phyloP scores from a whole-genome alignment of 2,113 vertebrate genomes.

The Diadophis punctatus region DNA sequence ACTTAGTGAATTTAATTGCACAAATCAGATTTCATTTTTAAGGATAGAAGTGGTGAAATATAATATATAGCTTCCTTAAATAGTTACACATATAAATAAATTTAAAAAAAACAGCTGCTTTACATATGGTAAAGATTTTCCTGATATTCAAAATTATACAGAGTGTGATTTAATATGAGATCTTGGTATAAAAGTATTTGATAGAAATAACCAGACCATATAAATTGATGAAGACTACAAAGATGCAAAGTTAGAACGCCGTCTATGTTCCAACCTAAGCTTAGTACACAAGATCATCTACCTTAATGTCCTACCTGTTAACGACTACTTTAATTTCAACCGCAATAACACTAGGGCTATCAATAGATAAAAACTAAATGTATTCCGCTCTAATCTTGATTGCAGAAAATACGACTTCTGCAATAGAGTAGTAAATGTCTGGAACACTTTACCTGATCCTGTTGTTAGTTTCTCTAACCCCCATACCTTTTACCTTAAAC shows the following conservation, averaged over 20 bases:
- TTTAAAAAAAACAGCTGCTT: background rate
- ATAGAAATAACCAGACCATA: background rate
- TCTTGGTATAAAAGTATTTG: background rate
- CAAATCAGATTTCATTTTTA: background rate
- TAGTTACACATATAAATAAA: background rate
- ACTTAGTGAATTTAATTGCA: background rate
- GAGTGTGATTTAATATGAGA: background rate
- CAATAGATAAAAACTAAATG: too few species aligned
- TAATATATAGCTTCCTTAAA: background rate
- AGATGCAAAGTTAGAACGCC: background rate
- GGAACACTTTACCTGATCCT: too few species aligned
- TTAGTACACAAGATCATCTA: too few species aligned
- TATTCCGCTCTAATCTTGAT: too few species aligned
- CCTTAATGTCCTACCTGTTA: too few species aligned
- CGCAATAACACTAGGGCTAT: too few species aligned
- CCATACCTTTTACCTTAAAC: too few species aligned
- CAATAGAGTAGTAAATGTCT: too few species aligned
- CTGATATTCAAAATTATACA: background rate
- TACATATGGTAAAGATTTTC: background rate
- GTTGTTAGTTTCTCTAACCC: too few species aligned
- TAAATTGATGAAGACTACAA: background rate
- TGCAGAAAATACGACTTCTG: too few species aligned
- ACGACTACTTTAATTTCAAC: too few species aligned
- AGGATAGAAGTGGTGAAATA: background rate
- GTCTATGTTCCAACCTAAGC: too few species aligned